Evolutionary conservation across 2,113 vertebrate genomes (phyloP).

Genomic region (Mesitornis unicolor): DNA sequence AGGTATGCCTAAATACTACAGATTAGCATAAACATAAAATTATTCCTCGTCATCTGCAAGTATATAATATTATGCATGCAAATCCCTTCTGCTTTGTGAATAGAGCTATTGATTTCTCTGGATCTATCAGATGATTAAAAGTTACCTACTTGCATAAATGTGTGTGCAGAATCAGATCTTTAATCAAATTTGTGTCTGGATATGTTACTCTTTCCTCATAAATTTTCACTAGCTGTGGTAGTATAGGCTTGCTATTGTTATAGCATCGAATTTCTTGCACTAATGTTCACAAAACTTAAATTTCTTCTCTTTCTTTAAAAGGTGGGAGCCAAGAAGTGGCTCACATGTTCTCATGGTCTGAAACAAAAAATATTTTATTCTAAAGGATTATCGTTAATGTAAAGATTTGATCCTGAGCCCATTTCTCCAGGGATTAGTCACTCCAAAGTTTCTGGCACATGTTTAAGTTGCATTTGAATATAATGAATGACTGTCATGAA

Average conservation of each 20-base stretch:
- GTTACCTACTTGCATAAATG: not conserved
- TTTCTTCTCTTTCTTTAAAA: not conserved
- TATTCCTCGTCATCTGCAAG: not conserved
- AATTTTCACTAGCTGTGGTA: not conserved
- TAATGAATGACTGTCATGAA: not conserved
- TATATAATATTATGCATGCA: not conserved
- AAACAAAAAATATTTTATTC: not conserved
- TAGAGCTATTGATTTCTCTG: not conserved
- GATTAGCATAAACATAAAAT: not conserved
- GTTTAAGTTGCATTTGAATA: not conserved
- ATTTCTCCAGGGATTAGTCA: not conserved
- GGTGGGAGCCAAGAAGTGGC: not conserved
- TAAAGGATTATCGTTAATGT: not conserved
- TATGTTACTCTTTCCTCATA: not conserved
- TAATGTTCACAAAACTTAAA: not conserved
- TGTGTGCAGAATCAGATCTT: not conserved
- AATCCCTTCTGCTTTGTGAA: not conserved
- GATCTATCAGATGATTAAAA: not conserved
- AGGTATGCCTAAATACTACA: not conserved
- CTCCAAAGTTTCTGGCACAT: not conserved
- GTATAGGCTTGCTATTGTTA: not conserved
- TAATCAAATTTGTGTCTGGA: not conserved
- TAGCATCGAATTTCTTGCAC: not conserved
- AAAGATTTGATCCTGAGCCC: not conserved
- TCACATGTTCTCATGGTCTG: not conserved